Evolutionary conservation across 2,888 invertebrate species (phyloP), one percentile per base, ranked within the genome.

Genomic region (Dicroscelio sp.): DNA sequence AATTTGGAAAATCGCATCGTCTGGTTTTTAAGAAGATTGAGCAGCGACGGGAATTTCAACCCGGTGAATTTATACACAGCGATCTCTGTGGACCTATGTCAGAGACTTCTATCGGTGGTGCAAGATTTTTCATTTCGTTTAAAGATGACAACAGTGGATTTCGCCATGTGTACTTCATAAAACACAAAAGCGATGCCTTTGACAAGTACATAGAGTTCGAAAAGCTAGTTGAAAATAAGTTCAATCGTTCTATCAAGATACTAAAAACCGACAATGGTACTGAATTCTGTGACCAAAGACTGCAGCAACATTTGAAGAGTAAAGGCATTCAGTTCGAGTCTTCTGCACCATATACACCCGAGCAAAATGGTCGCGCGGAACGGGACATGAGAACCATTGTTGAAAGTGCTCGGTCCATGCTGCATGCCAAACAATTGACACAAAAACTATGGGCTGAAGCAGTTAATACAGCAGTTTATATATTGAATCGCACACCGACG

Each of bases 51-150:
- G 25, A 20, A 1, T 48, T 1, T 31, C 3, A 58, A 35, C 63
- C 76, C n/a, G 76, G 88, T 14, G 86, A 88, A 27, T 65, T 60
- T 20, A 35, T 94, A 5, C 92, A 93, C 23, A 86, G 85, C 0
- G 93, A 94, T 55, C 84, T 94, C 5, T 93, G 93, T 86, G 93
- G 93, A 1, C 92, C 92, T 10, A 93, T 94, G 91, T 58, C 79
- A 1, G 79, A 63, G n/a, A 52, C 86, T 43, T 94, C 94, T 12
- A 33, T 92, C 12, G 93, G 92, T 12, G 93, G 93, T 20, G 82
- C 90, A 12, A 89, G 78, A 25, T 93, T 78, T 65, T 93, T 90
- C 55, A 48, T 93, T 5, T 60, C 82, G 8, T 93, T 94, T 38
- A 91, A 90, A 30, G 92, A 94, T 76, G 92, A 93, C 27, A 87